Percentiles rank a stretch among this genome's conserved stretches.
These are phyloP conservation scores for Gryon sp. DNA, from an alignment of 1,140 invertebrate species.

Conservation along the genomic window DNA sequence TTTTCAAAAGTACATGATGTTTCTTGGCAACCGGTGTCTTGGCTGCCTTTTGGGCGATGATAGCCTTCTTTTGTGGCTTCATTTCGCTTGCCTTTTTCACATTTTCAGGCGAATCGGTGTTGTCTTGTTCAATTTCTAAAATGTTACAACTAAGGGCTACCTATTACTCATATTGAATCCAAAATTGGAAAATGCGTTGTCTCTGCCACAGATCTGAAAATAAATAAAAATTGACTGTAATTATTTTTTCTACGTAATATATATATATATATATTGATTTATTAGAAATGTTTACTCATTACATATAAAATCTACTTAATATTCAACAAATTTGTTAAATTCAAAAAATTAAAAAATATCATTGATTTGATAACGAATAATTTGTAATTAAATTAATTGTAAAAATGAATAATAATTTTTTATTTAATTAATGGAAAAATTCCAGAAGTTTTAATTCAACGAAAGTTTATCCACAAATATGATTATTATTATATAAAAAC, in stretches of 20 bases:
- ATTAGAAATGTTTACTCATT: too few relatives aligned
- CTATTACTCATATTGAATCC: conserved; percentile 70
- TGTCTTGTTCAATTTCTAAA: conserved; percentile 11
- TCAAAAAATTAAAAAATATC: too few relatives aligned
- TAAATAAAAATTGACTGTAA: conserved; percentile 45
- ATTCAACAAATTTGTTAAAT: too few relatives aligned
- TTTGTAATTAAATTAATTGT: too few relatives aligned
- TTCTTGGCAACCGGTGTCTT: conserved; percentile 76
- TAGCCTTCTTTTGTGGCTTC: conserved; percentile 79
- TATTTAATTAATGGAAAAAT: too few relatives aligned
- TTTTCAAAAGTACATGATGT: conserved; percentile 73
- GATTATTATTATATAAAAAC: too few relatives aligned
- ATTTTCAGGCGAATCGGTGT: conserved; percentile 69
- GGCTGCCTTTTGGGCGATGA: conserved; percentile 77
- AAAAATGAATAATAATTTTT: too few relatives aligned
- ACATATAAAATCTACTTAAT: too few relatives aligned
- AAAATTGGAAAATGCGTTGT: conserved; percentile 36
- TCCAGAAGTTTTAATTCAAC: too few relatives aligned
- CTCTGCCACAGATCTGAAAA: conserved; percentile 56
- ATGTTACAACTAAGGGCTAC: conserved; percentile 64
- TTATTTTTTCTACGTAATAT: conserved; percentile 14
- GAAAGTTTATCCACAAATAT: too few relatives aligned
- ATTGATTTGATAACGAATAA: too few relatives aligned
- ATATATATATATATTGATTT: conserved; percentile 7
- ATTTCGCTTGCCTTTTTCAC: conserved; percentile 73